These are phyloP conservation scores for Lytechinus variegatus DNA, from an alignment of 35 echinoderm and acorn worm species.

Conservation along the genomic window DNA sequence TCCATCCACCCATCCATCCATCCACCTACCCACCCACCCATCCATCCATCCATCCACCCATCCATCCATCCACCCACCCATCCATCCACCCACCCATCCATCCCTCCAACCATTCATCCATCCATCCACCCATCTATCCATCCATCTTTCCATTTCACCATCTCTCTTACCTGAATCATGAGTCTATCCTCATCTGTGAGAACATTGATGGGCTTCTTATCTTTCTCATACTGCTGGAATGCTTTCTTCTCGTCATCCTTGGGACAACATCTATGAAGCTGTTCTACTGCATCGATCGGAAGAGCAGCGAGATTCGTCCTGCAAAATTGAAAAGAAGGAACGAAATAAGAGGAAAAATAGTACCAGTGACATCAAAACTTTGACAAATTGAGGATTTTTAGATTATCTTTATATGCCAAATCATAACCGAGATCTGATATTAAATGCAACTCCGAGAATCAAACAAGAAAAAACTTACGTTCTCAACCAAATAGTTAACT, in stretches of 20 bases:
- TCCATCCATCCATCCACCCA: too few species aligned
- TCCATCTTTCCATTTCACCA: neutral
- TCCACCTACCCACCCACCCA: neutral
- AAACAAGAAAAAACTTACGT: too few species aligned
- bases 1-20: neutral
- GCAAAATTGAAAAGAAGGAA: neutral
- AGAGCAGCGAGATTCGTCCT: conserved; percentile 78
- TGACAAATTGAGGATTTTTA: too few species aligned
- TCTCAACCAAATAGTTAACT: too few species aligned
- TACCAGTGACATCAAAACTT: too few species aligned
- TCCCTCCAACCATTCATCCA: neutral
- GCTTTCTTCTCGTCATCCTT: conserved; percentile 79
- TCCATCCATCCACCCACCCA: too few species aligned
- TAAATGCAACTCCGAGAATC: too few species aligned
- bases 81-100: neutral
- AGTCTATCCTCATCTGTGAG: conserved; percentile 93
- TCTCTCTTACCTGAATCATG: conserved; percentile 71
- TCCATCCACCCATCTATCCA: neutral
- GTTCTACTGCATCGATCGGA: conserved; percentile 90
- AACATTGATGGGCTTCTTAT: conserved; percentile 91
- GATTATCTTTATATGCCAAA: too few species aligned
- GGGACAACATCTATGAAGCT: conserved; percentile 79
- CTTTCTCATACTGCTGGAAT: conserved; percentile 98
- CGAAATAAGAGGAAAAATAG: too few species aligned
- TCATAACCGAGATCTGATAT: too few species aligned